Percentiles rank a stretch among this genome's conserved stretches.
Evolutionary conservation across 1,140 invertebrate species (phyloP).

Genomic region (Megalonaias nervosa): DNA sequence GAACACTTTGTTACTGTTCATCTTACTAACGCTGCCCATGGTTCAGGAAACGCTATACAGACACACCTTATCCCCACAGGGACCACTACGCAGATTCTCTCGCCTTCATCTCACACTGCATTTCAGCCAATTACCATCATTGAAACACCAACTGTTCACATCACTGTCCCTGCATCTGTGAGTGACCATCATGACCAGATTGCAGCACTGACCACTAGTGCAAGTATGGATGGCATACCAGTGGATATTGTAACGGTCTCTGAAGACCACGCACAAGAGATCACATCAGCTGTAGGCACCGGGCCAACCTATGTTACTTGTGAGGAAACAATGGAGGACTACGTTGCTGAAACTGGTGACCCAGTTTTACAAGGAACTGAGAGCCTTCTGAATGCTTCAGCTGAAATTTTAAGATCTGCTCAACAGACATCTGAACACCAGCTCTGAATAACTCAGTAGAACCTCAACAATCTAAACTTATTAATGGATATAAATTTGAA

Average conservation of each 20-base stretch:
- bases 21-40: slow-evolving; percentile 49
- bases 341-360: slow-evolving; percentile 33
- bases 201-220: background rate
- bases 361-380: slow-evolving; percentile 57
- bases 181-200: slow-evolving; percentile 32
- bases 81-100: slow-evolving; percentile 34
- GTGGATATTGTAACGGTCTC: slow-evolving; percentile 41
- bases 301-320: background rate
- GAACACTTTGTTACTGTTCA: slow-evolving; percentile 59
- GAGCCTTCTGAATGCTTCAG: slow-evolving; percentile 54
- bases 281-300: slow-evolving; percentile 36
- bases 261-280: slow-evolving; percentile 40
- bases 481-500: too few relatives aligned
- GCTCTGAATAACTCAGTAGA: too few relatives aligned
- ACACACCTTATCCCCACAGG: slow-evolving; percentile 56
- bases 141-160: slow-evolving; percentile 51
- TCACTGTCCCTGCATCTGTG: slow-evolving; percentile 37
- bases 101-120: slow-evolving; percentile 16
- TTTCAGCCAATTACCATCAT: slow-evolving; percentile 62
- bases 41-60: slow-evolving; percentile 49
- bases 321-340: slow-evolving; percentile 5
- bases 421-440: too few relatives aligned
- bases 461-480: too few relatives aligned
- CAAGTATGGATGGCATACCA: slow-evolving; percentile 31
- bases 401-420: slow-evolving; percentile 44